Percentiles rank a stretch among this genome's conserved stretches.
Conservation (phyloP, 2,113 vertebrate genomes). For the Stercorarius parasiticus region DNA sequence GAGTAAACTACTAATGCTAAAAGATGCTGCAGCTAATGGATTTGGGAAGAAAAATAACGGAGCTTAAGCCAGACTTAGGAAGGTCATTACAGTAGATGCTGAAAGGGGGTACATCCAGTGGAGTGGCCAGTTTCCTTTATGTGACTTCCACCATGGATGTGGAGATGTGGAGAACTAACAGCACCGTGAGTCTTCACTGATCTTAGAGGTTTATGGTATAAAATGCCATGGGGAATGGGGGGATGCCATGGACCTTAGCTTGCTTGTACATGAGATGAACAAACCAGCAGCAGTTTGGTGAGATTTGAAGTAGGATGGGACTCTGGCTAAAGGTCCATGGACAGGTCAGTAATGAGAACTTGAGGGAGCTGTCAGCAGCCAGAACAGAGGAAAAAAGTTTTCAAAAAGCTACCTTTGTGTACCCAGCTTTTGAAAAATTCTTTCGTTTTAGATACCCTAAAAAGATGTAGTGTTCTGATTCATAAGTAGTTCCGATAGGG, state of each 20-base stretch:
- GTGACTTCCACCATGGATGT: neutral
- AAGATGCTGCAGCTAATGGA: neutral
- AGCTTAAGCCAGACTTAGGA: neutral
- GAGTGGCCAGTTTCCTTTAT: neutral
- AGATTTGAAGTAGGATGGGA: neutral
- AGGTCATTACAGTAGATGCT: neutral
- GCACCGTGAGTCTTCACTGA: neutral
- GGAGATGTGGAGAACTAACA: neutral
- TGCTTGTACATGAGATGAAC: neutral
- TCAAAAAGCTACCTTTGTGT: neutral
- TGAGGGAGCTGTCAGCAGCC: neutral
- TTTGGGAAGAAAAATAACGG: neutral
- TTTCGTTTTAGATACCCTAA: neutral
- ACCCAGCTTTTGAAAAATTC: neutral
- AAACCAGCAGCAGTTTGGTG: neutral
- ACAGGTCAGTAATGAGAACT: neutral
- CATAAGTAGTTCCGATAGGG: neutral
- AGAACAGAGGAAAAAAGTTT: neutral
- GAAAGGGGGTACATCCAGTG: fast-evolving
- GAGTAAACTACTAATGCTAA: neutral
- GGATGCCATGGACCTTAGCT: neutral
- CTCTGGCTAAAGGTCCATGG: neutral
- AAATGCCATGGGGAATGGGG: too few species aligned
- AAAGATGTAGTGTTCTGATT: neutral
- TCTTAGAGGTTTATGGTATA: neutral